Evolutionary conservation across 2,113 vertebrate species (phyloP), one percentile per base, ranked within the genome.

Genomic region (Cinclus mexicanus): DNA sequence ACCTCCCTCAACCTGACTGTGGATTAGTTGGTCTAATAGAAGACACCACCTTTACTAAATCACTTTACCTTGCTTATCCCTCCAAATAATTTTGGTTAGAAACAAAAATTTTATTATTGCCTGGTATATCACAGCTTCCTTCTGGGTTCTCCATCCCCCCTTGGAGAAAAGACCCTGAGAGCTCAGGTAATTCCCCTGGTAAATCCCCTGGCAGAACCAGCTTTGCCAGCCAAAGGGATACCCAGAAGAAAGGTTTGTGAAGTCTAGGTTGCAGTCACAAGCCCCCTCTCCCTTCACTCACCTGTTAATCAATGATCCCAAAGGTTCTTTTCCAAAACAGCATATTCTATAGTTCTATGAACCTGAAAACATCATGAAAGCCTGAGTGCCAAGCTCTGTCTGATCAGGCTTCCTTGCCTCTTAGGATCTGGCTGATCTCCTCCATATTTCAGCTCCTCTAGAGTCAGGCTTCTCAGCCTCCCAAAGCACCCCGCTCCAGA

Each of bases 101-200:
- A 72, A 83, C 15, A 68, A 9, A 33, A 53, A 23, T 7, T 3
- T 35, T 82, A 26, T 10, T 60, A 35, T 11, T 47, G 33, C 22
- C 21, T 61, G 31, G 13, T 56, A 47, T 18, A 65, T 25, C 37
- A 74, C 22, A 74, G 7, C 3, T 12, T 42, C 46, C 26, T 65
- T 9, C 7, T 74, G 10, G 6, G 23, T 70, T 70, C 12, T 70
- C 47, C 11, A 56, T 19, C 3, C 0, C 1, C 1, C 5, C 9
- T 49, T 31, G 28, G 5, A 82, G 16, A 53, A 78, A 78, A 87
- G 19, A 6, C 10, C 7, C 29, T 44, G 24, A 80, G 44, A 60
- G 2, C 22, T 80, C 57, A 39, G 39, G 29, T 8, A 29, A 65
- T 29, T 56, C 20, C 8, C 26, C 31, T 35, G 28, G 21, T 39